These are phyloP conservation scores for Ophion ventricosus DNA, from an alignment of 2,888 invertebrate genomes.

Conservation along the genomic window DNA sequence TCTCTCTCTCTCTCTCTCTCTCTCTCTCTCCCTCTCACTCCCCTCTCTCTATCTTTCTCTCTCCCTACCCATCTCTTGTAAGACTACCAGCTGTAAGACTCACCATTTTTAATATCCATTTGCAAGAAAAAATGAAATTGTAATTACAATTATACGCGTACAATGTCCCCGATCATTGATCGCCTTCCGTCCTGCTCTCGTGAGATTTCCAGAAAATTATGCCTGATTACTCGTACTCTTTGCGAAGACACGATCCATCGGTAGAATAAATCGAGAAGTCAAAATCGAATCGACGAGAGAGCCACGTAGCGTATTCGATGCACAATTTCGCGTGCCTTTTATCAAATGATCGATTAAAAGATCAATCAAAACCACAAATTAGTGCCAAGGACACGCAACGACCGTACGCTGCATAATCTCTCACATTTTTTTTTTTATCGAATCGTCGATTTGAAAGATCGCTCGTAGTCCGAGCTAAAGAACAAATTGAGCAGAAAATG, in stretches of 20 bases:
- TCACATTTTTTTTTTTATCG: background rate
- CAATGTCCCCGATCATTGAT: background rate
- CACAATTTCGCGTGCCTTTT: slow-evolving; percentile 1
- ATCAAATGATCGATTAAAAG: slow-evolving; percentile 12
- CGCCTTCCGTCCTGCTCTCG: background rate
- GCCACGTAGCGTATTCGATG: background rate
- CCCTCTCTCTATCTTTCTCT: background rate
- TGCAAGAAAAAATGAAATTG: background rate
- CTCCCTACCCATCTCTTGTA: background rate
- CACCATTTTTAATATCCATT: background rate
- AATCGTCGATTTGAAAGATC: background rate
- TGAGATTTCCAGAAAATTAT: background rate
- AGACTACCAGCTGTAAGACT: background rate
- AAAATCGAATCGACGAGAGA: slow-evolving; percentile 1
- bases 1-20: background rate
- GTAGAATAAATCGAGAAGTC: background rate
- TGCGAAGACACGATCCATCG: slow-evolving; percentile 41
- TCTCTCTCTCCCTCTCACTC: background rate
- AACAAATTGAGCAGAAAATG: background rate
- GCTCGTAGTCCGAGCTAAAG: background rate
- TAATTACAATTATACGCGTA: too few relatives aligned
- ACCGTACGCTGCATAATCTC: background rate
- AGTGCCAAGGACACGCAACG: slow-evolving; percentile 21
- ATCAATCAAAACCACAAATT: slow-evolving; percentile 1
- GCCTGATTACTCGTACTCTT: background rate